Evolutionary conservation across 2,888 invertebrate genomes (phyloP).

Genomic region (Drosophila robusta): DNA sequence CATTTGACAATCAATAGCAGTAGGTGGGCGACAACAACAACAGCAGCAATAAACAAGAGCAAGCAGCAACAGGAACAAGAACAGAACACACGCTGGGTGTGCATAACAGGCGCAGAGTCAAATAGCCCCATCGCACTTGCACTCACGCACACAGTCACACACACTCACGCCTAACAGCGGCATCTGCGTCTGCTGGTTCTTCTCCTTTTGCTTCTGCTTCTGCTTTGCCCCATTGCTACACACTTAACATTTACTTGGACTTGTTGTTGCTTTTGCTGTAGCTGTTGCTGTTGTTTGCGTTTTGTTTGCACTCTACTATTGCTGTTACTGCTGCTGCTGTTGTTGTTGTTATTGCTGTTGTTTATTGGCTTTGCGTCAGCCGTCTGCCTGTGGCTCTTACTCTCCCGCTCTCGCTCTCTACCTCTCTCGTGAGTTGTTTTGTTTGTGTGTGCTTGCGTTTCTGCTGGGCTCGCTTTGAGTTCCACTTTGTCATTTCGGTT

Average conservation of each 20-base stretch:
- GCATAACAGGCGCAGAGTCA: slow-evolving; percentile 28
- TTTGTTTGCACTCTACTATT: slow-evolving; percentile 35
- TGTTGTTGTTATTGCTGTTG: slow-evolving; percentile 6
- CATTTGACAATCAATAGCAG: slow-evolving; percentile 66
- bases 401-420: background rate
- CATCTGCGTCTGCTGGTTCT: slow-evolving; percentile 10
- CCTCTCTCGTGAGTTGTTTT: background rate
- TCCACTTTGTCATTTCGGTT: slow-evolving; percentile 39
- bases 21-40: slow-evolving; percentile 37
- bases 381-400: slow-evolving; percentile 25
- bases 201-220: slow-evolving; percentile 19
- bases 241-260: slow-evolving; percentile 44
- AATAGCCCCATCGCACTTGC: slow-evolving; percentile 7
- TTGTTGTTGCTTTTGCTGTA: slow-evolving; percentile 15
- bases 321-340: slow-evolving; percentile 6
- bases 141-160: background rate
- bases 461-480: slow-evolving; percentile 34
- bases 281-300: slow-evolving; percentile 24
- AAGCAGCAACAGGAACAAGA: slow-evolving; percentile 27
- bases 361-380: slow-evolving; percentile 51
- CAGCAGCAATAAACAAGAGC: slow-evolving; percentile 11
- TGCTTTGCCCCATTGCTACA: slow-evolving; percentile 34
- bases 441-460: slow-evolving; percentile 1
- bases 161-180: slow-evolving; percentile 1
- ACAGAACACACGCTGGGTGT: slow-evolving; percentile 23